Base-by-base conservation (phyloP, 2,797 vertebrate genomes). In the Spinus olivaceus region DNA sequence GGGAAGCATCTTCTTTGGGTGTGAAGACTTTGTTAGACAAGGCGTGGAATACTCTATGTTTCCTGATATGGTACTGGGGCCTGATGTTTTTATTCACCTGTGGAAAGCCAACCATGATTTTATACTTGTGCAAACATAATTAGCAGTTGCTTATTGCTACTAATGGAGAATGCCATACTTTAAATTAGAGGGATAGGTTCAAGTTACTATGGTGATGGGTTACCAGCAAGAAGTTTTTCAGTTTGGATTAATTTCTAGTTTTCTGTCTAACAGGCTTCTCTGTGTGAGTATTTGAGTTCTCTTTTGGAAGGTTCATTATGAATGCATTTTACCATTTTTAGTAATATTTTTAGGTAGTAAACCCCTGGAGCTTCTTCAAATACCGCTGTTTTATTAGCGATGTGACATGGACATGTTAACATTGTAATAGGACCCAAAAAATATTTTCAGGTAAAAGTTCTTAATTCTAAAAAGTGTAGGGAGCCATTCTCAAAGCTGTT, bases 381-480 rank as follows among this genome's bases (percentile, higher is more conserved):
- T 91, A 65, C 10, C 0, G 0, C 30, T 82, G 1, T 65, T 91
- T 67, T 71, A 21, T 87, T 80, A 67, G 41, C 7, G 2, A 21
- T 63, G 14, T 63, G 25, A 30, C 7, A 3, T 35, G 39, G 42
- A 70, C 70, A 27, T 1, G 1, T 81, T 66, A 42, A 63, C 17
- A 2, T 44, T 65, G 23, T 73, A 72, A 70, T 79, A 17, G 7
- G 44, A 28, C 77, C 21, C 8, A 3, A 57, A 3, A 57, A 91
- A 54, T 42, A 25, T 37, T 81, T 89, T 81, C 76, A 86, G 76
- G 59, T 86, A 66, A 81, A 83, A 86, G 18, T 15, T 59, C 42
- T 86, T 72, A 0, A 15, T 76, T 83, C 66, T n/a, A 23, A 47
- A 59, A 59, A 74, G 47, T 33, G 35, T n/a, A 59, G 53, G 72